Conservation (phyloP, 1,140 invertebrate genomes). For the Brachystomella parvula region DNA sequence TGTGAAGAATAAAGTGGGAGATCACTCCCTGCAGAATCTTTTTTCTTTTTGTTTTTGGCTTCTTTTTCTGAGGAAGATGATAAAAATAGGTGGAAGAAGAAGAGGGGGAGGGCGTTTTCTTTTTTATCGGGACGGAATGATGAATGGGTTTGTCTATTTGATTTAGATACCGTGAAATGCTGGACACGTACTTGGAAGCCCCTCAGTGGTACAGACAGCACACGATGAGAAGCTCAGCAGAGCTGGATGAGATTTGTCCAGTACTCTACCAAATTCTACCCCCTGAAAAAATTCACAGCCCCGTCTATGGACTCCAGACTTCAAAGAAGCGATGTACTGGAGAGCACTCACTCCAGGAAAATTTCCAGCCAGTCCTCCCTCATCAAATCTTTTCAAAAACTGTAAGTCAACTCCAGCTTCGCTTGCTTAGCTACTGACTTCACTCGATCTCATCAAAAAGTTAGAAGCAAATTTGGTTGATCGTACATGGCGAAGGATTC, state of each 20-base stretch:
- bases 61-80: not conserved
- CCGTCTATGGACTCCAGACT: constrained; percentile 33
- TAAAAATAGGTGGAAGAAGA: not conserved
- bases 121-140: constrained; percentile 1
- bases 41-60: not conserved
- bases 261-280: constrained; percentile 36
- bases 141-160: constrained; percentile 19
- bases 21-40: not conserved
- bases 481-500: too few relatives aligned
- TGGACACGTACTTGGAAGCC: constrained; percentile 31
- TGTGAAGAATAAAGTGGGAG: not conserved
- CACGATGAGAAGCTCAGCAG: constrained; percentile 31
- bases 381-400: constrained; percentile 37
- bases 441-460: not conserved
- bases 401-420: constrained; percentile 20
- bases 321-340: constrained; percentile 17
- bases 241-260: constrained; percentile 34
- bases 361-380: constrained; percentile 25
- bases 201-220: constrained; percentile 34
- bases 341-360: not conserved
- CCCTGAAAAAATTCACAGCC: constrained; percentile 10
- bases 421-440: constrained; percentile 5
- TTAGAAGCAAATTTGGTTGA: too few relatives aligned
- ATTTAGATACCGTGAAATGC: constrained; percentile 36
- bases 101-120: constrained; percentile 5